Percentiles rank a stretch among this genome's conserved stretches.
phyloP scores from a whole-genome alignment of 2,113 vertebrate genomes.

The Brienomyrus brachyistius region DNA sequence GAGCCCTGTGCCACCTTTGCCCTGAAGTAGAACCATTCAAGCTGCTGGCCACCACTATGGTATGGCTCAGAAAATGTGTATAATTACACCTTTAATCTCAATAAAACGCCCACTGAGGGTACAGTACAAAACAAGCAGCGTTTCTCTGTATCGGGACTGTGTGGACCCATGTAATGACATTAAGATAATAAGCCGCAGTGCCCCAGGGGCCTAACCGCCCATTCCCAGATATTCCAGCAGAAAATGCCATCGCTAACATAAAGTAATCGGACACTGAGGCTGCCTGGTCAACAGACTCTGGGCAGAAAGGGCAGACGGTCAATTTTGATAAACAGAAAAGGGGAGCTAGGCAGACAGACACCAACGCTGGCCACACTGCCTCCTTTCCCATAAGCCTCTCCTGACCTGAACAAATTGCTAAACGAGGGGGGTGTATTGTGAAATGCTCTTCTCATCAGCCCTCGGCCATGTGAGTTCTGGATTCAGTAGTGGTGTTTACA shows the following conservation, averaged over 20 bases:
- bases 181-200: not conserved
- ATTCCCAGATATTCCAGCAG: not conserved
- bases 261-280: not conserved
- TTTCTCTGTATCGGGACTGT: constrained; percentile 30
- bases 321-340: not conserved
- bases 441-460: not conserved
- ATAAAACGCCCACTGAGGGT: constrained; percentile 21
- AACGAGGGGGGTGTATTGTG: not conserved
- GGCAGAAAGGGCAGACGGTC: not conserved
- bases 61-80: not conserved
- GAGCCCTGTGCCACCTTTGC: not conserved
- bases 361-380: not conserved
- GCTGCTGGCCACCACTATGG: not conserved
- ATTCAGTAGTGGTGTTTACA: not conserved
- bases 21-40: not conserved
- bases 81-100: constrained; percentile 44
- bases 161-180: constrained; percentile 24
- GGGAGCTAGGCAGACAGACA: not conserved
- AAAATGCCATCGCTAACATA: not conserved
- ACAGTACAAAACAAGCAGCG: constrained; percentile 3
- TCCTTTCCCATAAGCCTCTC: not conserved
- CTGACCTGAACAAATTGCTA: not conserved
- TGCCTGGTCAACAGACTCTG: not conserved
- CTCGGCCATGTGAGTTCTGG: not conserved
- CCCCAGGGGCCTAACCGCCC: not conserved